Conservation (phyloP, 2,113 vertebrate genomes). For the Cnemophilus loriae region DNA sequence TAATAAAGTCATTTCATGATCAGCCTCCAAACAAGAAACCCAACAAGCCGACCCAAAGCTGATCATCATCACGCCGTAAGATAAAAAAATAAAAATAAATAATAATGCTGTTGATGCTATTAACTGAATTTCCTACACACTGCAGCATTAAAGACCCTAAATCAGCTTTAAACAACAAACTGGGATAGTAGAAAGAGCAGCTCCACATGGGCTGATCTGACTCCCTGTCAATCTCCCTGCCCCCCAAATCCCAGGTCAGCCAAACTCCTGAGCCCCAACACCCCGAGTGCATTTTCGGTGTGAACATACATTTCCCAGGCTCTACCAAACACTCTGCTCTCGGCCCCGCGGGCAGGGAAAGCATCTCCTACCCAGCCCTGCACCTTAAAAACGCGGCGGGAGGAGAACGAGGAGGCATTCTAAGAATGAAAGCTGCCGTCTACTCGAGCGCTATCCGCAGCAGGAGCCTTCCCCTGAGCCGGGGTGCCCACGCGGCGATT, state of each 20-base stretch:
- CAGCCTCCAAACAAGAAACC: background rate
- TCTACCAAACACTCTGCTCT: background rate
- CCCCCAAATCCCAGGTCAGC: background rate
- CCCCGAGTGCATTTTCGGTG: background rate
- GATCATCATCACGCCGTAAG: background rate
- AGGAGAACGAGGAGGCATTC: background rate
- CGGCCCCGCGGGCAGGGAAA: background rate
- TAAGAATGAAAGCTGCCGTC: background rate
- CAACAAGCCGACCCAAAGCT: background rate
- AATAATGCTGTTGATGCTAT: background rate
- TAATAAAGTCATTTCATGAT: background rate
- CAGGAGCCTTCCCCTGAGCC: background rate
- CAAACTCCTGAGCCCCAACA: background rate
- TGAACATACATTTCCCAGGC: background rate
- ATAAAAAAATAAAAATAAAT: background rate
- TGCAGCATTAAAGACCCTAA: background rate
- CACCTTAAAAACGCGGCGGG: background rate
- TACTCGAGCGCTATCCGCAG: background rate
- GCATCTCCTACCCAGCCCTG: background rate
- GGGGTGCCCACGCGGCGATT: background rate
- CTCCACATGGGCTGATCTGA: background rate
- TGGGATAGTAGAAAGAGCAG: background rate
- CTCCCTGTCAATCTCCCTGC: background rate
- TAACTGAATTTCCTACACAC: background rate
- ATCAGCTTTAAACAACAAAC: background rate